Base-by-base conservation (phyloP, 2,888 invertebrate species). In the Drosophila merina region DNA sequence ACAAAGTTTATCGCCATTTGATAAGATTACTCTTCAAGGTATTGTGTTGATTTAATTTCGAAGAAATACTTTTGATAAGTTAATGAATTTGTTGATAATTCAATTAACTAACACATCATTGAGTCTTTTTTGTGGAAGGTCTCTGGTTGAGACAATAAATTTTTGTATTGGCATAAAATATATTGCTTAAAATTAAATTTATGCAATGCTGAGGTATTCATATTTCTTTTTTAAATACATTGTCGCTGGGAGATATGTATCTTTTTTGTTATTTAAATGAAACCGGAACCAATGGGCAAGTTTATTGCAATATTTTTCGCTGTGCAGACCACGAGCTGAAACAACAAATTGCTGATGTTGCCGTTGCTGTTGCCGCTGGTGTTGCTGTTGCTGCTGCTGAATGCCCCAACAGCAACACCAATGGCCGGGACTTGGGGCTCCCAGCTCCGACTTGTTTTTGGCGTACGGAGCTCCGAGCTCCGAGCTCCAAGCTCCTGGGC, bases 401-500 rank as follows among this genome's bases (percentile, higher is more conserved):
- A 66, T 25, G 25, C 60, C 56, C 42, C 69, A 71, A 50, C 56
- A 60, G 36, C 36, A 12, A 36, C 36, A 36, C 36, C 36, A 36
- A 63, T 44, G 49, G 36, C 10, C 38, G 10, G 10, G 12, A 25
- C 40, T 31, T 49, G 28, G n/a, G 12, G 14, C 31, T 44, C 20
- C 36, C 25, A 25, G n/a, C 40, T 44, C 12, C 62, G 48, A 64
- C 42, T 58, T 58, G 70, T 75, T 42, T 74, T 67, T 57, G 63
- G 72, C 9, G 57, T 25, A 60, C 14, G 4, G 54, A n/a, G n/a
- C n/a, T n/a, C n/a, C n/a, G n/a, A 40, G 57, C 36, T 36, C 5
- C 28, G 12, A 12, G 36, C 67, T 36, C 28, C 28, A 6, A 12
- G 36, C 67, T 60, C 64, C 76, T 62, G 79, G 68, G 75, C 76